A percentile compares a stretch with the other conserved stretches of the same genome.
Evolutionary conservation across 2,888 invertebrate genomes (phyloP).

Genomic region (Rhingia campestris): DNA sequence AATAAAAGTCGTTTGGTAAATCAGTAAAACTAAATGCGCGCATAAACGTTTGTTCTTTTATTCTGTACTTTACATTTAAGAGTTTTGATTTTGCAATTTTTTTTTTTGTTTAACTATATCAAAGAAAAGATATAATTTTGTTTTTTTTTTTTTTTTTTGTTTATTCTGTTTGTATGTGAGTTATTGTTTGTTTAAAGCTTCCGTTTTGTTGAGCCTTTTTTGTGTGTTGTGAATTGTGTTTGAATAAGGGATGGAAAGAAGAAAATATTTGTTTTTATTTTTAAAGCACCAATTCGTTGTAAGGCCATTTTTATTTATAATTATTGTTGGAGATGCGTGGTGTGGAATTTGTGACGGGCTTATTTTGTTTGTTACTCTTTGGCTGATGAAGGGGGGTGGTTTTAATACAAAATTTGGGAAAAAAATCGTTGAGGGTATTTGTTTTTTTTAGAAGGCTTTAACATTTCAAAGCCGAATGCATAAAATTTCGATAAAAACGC

Average conservation of each 20-base stretch:
- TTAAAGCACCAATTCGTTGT: slow-evolving; percentile 67
- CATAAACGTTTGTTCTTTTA: slow-evolving; percentile 56
- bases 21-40: slow-evolving; percentile 24
- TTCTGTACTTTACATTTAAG: slow-evolving; percentile 67
- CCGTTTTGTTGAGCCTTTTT: slow-evolving; percentile 37
- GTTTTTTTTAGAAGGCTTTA: too few species aligned
- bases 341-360: slow-evolving; percentile 1
- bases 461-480: too few species aligned
- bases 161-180: slow-evolving; percentile 13
- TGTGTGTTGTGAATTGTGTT: slow-evolving; percentile 45
- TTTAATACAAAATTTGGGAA: too few species aligned
- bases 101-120: slow-evolving; percentile 43
- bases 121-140: slow-evolving; percentile 60
- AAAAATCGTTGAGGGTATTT: too few species aligned
- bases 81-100: slow-evolving; percentile 58
- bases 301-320: slow-evolving; percentile 19
- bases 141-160: slow-evolving; percentile 32
- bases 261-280: slow-evolving; percentile 19
- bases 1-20: slow-evolving; percentile 12
- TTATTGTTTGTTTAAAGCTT: slow-evolving; percentile 70
- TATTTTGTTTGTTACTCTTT: neutral
- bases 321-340: slow-evolving; percentile 15
- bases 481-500: too few species aligned
- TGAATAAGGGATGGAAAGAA: slow-evolving; percentile 2
- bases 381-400: neutral